Conservation (phyloP, 2,888 invertebrate genomes). For the Leucoptera coffeella region DNA sequence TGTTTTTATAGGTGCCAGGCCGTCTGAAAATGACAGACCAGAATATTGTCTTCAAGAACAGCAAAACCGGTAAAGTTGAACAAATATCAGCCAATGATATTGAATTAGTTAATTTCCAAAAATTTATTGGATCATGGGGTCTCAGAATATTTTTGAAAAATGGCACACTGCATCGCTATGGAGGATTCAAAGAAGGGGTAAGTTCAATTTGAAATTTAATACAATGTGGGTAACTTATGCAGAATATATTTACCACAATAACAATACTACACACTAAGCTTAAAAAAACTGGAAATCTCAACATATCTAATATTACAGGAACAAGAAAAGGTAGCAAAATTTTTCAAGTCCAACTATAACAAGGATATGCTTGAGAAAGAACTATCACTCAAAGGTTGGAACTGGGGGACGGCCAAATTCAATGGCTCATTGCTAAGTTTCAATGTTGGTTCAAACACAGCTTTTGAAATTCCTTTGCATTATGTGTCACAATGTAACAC, state of each 20-base stretch:
- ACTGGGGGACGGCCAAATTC: slow-evolving; percentile 96
- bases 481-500: slow-evolving; percentile 95
- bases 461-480: slow-evolving; percentile 93
- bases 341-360: slow-evolving; percentile 75
- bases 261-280: too few relatives aligned
- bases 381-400: slow-evolving; percentile 94
- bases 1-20: slow-evolving; percentile 71
- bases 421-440: slow-evolving; percentile 81
- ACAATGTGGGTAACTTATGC: too few relatives aligned
- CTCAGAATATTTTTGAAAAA: slow-evolving; percentile 84
- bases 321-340: slow-evolving; percentile 87
- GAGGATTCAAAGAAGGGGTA: slow-evolving; percentile 87
- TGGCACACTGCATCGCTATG: slow-evolving; percentile 85
- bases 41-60: slow-evolving; percentile 88
- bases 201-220: too few relatives aligned
- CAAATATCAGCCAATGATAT: slow-evolving; percentile 80
- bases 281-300: not conserved
- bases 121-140: slow-evolving; percentile 86
- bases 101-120: slow-evolving; percentile 86
- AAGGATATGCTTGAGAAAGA: slow-evolving; percentile 89
- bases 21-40: slow-evolving; percentile 88
- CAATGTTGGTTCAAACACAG: slow-evolving; percentile 75
- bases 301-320: slow-evolving; percentile 55
- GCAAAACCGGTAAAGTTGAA: slow-evolving; percentile 94
- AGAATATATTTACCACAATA: too few relatives aligned